These are phyloP conservation scores for Vespertilio murinus DNA, from an alignment of 2,797 vertebrate genomes.

Conservation along the genomic window DNA sequence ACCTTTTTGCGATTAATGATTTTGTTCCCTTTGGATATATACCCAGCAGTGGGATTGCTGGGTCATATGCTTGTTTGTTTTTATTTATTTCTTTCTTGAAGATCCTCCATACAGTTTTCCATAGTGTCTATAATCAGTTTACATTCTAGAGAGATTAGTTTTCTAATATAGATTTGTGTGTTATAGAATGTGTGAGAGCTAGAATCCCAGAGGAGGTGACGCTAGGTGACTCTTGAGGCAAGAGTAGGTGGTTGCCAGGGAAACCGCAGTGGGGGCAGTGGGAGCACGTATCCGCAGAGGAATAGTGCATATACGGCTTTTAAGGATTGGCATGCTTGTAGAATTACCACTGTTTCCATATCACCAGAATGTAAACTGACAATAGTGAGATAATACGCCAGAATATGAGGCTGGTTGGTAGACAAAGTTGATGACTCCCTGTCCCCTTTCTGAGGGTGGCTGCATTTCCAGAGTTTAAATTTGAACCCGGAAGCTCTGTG, in stretches of 20 bases:
- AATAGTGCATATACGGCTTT: background rate
- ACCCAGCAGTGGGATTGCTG: background rate
- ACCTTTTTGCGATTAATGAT: background rate
- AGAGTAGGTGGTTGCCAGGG: background rate
- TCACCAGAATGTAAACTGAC: background rate
- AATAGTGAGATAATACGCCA: background rate
- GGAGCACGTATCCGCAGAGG: background rate
- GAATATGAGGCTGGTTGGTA: background rate
- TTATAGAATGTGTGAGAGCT: background rate
- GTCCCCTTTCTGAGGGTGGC: background rate
- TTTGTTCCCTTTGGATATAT: background rate
- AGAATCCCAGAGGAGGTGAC: background rate
- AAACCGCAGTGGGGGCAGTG: background rate
- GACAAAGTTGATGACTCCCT: background rate
- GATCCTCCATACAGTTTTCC: background rate
- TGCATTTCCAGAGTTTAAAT: background rate
- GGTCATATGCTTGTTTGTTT: background rate
- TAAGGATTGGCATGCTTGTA: background rate
- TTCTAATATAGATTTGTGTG: background rate
- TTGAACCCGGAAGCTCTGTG: background rate
- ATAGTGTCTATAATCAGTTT: background rate
- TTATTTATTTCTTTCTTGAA: background rate
- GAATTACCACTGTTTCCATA: background rate
- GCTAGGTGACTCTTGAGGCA: background rate
- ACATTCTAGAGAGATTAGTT: background rate